These are phyloP conservation scores for Corythornis vintsioides DNA, from an alignment of 2,113 vertebrate genomes.

Conservation along the genomic window DNA sequence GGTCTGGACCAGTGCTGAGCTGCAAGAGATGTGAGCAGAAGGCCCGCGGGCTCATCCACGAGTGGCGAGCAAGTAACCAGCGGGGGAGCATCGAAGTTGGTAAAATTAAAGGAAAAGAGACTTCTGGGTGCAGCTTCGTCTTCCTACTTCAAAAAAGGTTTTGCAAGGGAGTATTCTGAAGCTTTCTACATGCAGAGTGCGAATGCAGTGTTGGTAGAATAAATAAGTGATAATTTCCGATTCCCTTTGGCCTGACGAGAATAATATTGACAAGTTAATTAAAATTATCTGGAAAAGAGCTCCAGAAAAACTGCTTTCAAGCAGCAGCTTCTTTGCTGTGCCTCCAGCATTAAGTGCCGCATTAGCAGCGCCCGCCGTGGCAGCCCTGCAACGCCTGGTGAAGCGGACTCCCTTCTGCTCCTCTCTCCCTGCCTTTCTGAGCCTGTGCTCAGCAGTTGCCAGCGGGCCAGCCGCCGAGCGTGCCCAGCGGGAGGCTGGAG, in stretches of 20 bases:
- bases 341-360: constrained; percentile 58
- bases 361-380: constrained; percentile 39
- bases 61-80: background rate
- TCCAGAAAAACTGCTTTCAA: background rate
- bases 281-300: background rate
- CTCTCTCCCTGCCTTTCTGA: background rate
- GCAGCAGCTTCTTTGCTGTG: background rate
- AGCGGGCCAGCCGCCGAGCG: background rate
- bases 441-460: background rate
- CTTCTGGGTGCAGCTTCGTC: background rate
- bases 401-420: background rate
- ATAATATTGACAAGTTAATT: background rate
- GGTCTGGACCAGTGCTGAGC: background rate
- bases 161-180: background rate
- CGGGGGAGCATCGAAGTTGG: background rate
- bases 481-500: background rate
- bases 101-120: background rate
- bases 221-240: background rate
- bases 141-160: background rate
- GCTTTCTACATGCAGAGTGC: background rate
- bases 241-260: background rate
- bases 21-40: background rate
- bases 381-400: constrained; percentile 23
- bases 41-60: fast-evolving
- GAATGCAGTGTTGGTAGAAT: background rate